These are phyloP conservation scores for Diacarnus erythraeanus DNA, from an alignment of 37 sponge, comb jelly and placozoan species.

Conservation along the genomic window DNA sequence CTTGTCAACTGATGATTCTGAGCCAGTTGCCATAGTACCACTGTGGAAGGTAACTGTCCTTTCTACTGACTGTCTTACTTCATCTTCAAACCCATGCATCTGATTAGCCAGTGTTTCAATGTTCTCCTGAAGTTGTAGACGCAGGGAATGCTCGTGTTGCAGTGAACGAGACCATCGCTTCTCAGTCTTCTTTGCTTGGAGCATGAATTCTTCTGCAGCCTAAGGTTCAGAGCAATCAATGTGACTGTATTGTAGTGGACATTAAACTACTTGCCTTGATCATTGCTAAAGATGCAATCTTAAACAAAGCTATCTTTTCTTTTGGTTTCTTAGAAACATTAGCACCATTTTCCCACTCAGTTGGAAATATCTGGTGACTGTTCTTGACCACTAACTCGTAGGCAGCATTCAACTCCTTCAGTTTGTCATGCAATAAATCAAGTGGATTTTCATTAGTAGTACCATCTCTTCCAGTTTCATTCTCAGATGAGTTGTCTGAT, in stretches of 20 bases:
- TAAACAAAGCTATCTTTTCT: slow-evolving; percentile 72
- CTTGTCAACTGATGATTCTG: not conserved
- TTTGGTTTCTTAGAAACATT: slow-evolving; percentile 31
- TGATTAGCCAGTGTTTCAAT: slow-evolving; percentile 87
- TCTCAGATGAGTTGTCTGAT: not conserved
- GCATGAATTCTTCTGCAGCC: slow-evolving; percentile 78
- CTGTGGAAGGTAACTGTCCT: not conserved
- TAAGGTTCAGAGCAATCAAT: too few relatives aligned
- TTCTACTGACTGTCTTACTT: slow-evolving; percentile 22
- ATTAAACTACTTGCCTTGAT: slow-evolving; percentile 50
- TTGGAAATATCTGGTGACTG: slow-evolving; percentile 39
- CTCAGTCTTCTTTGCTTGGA: slow-evolving; percentile 65
- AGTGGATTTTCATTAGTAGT: slow-evolving; percentile 12
- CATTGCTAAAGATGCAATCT: slow-evolving; percentile 62
- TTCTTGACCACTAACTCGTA: slow-evolving; percentile 63
- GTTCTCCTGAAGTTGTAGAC: slow-evolving; percentile 83
- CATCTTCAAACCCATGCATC: slow-evolving; percentile 76
- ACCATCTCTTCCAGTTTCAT: not conserved
- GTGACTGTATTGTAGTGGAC: too few relatives aligned
- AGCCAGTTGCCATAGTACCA: not conserved
- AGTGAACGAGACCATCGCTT: slow-evolving; percentile 68
- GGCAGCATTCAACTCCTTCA: slow-evolving; percentile 47
- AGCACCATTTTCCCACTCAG: slow-evolving; percentile 43
- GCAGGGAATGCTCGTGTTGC: slow-evolving; percentile 70
- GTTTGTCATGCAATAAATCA: slow-evolving; percentile 25